phyloP scores from a whole-genome alignment of 2,888 invertebrate genomes.

The Ophion costatus region DNA sequence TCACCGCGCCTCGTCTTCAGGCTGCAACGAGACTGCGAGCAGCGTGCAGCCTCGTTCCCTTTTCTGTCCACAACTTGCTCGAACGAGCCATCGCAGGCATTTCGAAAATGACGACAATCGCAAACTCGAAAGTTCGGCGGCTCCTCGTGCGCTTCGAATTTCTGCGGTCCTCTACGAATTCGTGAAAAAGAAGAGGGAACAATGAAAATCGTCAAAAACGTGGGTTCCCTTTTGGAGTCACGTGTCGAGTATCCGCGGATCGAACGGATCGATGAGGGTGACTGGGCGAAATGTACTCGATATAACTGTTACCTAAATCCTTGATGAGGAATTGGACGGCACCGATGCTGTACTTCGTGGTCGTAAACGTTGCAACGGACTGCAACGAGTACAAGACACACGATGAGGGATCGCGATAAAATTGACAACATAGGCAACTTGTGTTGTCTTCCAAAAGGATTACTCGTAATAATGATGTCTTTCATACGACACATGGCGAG shows the following conservation, averaged over 20 bases:
- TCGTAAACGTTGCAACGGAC: background rate
- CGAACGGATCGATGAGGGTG: no score
- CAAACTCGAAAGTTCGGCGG: background rate
- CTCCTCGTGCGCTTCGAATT: constrained; percentile 7
- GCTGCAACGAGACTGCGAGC: constrained; percentile 23
- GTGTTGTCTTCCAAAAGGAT: no score
- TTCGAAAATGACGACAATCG: background rate
- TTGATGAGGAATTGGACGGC: constrained; percentile 14
- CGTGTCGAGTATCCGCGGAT: no score
- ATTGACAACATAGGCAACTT: no score
- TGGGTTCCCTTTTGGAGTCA: no score
- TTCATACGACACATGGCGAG: background rate
- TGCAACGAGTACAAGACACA: no score
- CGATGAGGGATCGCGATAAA: no score
- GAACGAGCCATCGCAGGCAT: no score
- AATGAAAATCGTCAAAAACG: no score
- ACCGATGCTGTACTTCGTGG: background rate
- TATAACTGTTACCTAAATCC: constrained; percentile 35
- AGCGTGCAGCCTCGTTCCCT: background rate
- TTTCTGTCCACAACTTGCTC: no score
- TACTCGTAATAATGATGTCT: background rate
- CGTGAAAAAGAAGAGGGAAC: background rate
- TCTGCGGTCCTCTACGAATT: constrained; percentile 15
- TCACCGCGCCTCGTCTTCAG: background rate
- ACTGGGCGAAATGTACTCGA: no score